phyloP scores from a whole-genome alignment of 2,797 vertebrate genomes.

The Gymnothorax javanicus region DNA sequence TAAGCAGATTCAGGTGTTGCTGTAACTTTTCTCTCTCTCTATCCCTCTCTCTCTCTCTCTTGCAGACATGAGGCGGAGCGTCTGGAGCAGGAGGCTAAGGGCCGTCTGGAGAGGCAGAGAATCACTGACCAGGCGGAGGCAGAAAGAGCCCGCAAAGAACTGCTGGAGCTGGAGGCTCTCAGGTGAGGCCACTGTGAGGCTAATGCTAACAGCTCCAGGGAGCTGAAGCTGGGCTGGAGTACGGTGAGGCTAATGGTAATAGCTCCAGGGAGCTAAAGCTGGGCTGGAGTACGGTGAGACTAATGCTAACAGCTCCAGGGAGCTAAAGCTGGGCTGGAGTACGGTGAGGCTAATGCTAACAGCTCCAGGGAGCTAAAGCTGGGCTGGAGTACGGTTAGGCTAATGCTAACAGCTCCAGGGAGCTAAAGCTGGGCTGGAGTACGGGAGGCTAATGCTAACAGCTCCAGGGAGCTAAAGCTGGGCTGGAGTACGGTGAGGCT shows the following conservation, averaged over 20 bases:
- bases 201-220: neutral
- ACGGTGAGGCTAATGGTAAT: slow-evolving; percentile 6
- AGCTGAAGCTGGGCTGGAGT: too few species aligned
- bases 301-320: neutral
- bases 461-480: neutral
- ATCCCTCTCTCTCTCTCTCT: neutral
- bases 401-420: too few species aligned
- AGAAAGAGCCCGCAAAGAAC: slow-evolving; percentile 80
- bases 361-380: neutral
- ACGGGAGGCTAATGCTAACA: neutral
- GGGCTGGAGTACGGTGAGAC: too few species aligned
- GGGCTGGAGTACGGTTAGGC: too few species aligned
- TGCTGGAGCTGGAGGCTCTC: slow-evolving; percentile 87
- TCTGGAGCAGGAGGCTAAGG: slow-evolving; percentile 86
- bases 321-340: too few species aligned
- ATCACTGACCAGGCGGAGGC: slow-evolving; percentile 87
- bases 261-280: neutral
- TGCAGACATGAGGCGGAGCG: slow-evolving; percentile 86
- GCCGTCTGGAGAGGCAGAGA: slow-evolving; percentile 84
- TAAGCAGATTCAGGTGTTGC: too few species aligned
- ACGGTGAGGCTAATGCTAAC: too few species aligned
- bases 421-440: too few species aligned
- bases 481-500: neutral
- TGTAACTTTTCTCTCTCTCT: neutral
- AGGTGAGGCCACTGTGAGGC: slow-evolving; percentile 67